Evolutionary conservation across 2,113 vertebrate genomes (phyloP).

Genomic region (Turnix velox): DNA sequence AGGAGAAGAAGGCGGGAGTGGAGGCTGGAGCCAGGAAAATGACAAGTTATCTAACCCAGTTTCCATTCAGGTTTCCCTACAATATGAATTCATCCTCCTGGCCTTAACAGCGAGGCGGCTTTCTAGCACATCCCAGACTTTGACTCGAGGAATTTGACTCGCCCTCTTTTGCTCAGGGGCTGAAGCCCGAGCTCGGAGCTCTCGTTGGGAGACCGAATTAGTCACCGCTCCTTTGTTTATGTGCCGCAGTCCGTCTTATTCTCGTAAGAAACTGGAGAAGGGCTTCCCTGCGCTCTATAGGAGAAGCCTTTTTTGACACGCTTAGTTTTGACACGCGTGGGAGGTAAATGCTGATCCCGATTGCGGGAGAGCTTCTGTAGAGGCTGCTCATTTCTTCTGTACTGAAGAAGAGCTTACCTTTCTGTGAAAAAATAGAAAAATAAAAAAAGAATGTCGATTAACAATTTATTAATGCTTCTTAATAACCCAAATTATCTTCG

Average conservation of each 20-base stretch:
- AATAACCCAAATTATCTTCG: constrained; percentile 53
- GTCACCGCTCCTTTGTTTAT: not conserved
- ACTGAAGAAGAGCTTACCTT: not conserved
- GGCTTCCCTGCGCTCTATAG: not conserved
- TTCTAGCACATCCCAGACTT: constrained; percentile 16
- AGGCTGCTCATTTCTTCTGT: not conserved
- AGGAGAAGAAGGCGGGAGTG: not conserved
- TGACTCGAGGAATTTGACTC: constrained; percentile 54
- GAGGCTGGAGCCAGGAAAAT: constrained; percentile 1
- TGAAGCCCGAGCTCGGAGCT: not conserved
- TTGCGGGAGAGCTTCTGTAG: not conserved
- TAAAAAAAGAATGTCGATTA: not conserved
- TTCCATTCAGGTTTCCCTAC: not conserved
- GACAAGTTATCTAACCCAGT: constrained; percentile 18
- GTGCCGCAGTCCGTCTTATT: not conserved
- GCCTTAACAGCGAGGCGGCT: not conserved
- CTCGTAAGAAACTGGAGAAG: not conserved
- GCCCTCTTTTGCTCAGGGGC: constrained; percentile 36
- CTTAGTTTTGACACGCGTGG: not conserved
- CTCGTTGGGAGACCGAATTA: not conserved
- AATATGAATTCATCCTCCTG: not conserved
- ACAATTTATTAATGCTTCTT: constrained; percentile 46
- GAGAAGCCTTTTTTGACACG: not conserved
- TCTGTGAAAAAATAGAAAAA: not conserved
- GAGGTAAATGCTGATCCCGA: not conserved